Percentiles rank a stretch among this genome's conserved stretches.
Conservation (phyloP, 2,113 vertebrate genomes). For the Notothenia coriiceps region DNA sequence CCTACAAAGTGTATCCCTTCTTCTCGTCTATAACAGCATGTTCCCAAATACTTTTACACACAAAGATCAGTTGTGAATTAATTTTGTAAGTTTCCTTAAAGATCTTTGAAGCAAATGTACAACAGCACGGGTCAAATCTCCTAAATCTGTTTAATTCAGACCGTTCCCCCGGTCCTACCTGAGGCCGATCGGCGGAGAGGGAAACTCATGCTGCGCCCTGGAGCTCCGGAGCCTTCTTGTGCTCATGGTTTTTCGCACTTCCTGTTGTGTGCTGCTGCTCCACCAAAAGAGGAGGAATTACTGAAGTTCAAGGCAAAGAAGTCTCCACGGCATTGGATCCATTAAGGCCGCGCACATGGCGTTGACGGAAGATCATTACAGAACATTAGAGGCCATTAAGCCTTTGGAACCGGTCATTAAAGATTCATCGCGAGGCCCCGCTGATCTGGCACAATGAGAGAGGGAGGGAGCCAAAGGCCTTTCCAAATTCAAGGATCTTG, state of each 20-base stretch:
- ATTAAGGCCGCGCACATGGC: slow-evolving; percentile 90
- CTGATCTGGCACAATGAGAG: slow-evolving; percentile 89
- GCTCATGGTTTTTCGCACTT: slow-evolving; percentile 78
- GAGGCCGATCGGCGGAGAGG: slow-evolving; percentile 93
- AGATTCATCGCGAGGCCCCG: slow-evolving; percentile 92
- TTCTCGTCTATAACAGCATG: neutral
- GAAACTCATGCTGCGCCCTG: slow-evolving; percentile 91
- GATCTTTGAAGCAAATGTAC: neutral
- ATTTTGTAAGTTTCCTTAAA: neutral
- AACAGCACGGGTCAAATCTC: neutral
- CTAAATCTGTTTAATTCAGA: neutral
- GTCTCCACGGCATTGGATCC: slow-evolving; percentile 91
- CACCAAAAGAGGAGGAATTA: slow-evolving; percentile 77
- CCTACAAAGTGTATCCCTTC: neutral
- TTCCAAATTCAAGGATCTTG: slow-evolving; percentile 56
- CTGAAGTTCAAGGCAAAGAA: slow-evolving; percentile 92
- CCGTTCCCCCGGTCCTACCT: slow-evolving; percentile 83
- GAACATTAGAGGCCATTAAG: slow-evolving; percentile 97
- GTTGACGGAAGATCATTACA: slow-evolving; percentile 97
- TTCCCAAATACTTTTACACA: neutral
- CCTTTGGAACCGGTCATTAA: slow-evolving; percentile 94
- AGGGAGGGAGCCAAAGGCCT: slow-evolving; percentile 57
- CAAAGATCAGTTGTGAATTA: neutral
- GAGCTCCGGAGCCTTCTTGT: slow-evolving; percentile 72
- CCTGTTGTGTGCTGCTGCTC: slow-evolving; percentile 79